phyloP scores from a whole-genome alignment of 2,888 invertebrate genomes.

The Parasteatoda lunata region DNA sequence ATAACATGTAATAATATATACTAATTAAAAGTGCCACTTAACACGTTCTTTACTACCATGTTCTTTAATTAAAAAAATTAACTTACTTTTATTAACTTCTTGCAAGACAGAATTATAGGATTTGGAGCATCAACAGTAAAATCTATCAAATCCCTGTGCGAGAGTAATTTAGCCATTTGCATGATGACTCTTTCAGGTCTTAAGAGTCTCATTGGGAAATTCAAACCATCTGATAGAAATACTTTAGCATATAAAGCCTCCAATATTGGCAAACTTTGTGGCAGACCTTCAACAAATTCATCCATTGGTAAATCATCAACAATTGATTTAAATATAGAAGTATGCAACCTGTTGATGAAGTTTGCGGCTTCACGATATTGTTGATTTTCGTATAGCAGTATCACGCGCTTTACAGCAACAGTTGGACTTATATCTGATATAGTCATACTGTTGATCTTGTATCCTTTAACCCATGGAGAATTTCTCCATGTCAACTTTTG shows the following conservation, averaged over 20 bases:
- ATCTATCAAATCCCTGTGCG: slow-evolving; percentile 71
- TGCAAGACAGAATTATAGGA: slow-evolving; percentile 72
- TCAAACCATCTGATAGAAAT: slow-evolving; percentile 75
- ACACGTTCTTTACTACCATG: no score
- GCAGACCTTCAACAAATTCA: slow-evolving; percentile 89
- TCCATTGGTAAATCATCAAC: slow-evolving; percentile 86
- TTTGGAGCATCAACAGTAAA: slow-evolving; percentile 26
- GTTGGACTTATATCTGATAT: slow-evolving; percentile 76
- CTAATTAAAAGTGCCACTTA: no score
- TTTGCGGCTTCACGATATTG: slow-evolving; percentile 93
- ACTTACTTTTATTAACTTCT: slow-evolving; percentile 74
- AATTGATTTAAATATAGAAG: slow-evolving; percentile 83
- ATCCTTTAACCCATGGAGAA: slow-evolving; percentile 71
- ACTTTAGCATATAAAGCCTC: slow-evolving; percentile 84
- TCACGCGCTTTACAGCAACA: slow-evolving; percentile 78
- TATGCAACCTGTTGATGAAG: slow-evolving; percentile 85
- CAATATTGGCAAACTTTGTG: slow-evolving; percentile 88
- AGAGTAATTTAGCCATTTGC: slow-evolving; percentile 87
- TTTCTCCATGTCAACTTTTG: slow-evolving; percentile 72
- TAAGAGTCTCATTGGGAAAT: slow-evolving; percentile 75
- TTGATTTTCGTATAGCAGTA: slow-evolving; percentile 88
- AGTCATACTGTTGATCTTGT: slow-evolving; percentile 71
- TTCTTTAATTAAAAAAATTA: neutral
- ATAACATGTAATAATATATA: no score
- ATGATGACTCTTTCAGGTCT: slow-evolving; percentile 86